Evolutionary conservation across 2,888 invertebrate genomes (phyloP), one percentile per base, ranked within the genome.

Genomic region (Lithodes maja): DNA sequence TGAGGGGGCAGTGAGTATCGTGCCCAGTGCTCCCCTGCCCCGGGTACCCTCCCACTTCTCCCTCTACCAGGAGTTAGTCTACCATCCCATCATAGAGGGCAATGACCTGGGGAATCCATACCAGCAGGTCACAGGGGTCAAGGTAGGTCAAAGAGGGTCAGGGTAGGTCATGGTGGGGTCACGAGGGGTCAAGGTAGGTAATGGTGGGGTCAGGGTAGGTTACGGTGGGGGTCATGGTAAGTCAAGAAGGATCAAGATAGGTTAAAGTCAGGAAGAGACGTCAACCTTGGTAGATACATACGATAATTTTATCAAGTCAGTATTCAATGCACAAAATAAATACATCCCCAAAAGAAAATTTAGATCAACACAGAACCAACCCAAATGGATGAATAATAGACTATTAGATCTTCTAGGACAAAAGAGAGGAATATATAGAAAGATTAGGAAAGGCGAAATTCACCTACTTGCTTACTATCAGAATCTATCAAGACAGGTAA

Each of bases 61-160:
- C 49, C 74, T 85, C 68, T 55, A 61, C 53, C 79, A 85, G 53
- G 85, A 85, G 53, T 7, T 55, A 50, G 68, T 85, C 52, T 3
- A 15, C 12, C 77, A 85, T 49, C 49, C 85, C 52, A 12, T 15
- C 33, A 79, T 85, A 50, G 85, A 85, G 49, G 85, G 79, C 12
- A 75, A 7, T 9, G 61, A 79, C 33, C 15, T 52, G 55, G 83
- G 83, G 5, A 7, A 1, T 17, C 12, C 15, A 12, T 5, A 33
- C 33, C 77, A 77, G 77, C 7, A 49, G 12, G 12, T 50, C 5
- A 49, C 52, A 3, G 50, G 17, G 50, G 77, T 77, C 77, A 77
- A 77, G 77, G 77, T 77, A 50, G 50, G 77, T 71, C 2, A 71
- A 49, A 1, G 1, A 50, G 52, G 9, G 50, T 50, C 1, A 50